Percentiles rank a stretch among this genome's conserved stretches.
Evolutionary conservation across 2,113 vertebrate species (phyloP).

Genomic region (Coturnix japonica): DNA sequence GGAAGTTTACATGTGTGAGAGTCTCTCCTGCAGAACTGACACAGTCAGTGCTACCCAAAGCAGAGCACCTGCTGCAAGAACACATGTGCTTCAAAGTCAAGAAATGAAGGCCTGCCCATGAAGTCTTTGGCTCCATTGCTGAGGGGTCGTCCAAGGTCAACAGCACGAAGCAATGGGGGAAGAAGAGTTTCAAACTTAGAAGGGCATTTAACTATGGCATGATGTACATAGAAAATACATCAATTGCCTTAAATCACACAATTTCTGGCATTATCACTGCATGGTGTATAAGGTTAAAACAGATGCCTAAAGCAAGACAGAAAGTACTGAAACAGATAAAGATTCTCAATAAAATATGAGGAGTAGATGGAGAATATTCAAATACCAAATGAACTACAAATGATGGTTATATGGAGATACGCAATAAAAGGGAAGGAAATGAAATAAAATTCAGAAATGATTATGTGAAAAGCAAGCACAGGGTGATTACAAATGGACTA

Average conservation of each 20-base stretch:
- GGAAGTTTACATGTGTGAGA: background rate
- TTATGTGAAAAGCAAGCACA: background rate
- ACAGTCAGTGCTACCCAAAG: background rate
- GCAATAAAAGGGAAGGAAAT: background rate
- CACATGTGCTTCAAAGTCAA: background rate
- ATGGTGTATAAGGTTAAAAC: background rate
- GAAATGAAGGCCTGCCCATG: background rate
- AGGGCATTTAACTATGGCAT: background rate
- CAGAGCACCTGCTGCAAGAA: background rate
- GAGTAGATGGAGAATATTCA: background rate
- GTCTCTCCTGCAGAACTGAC: background rate
- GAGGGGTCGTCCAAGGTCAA: background rate
- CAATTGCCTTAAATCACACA: background rate
- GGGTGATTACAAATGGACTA: background rate
- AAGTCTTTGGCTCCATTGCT: background rate
- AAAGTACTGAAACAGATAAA: background rate
- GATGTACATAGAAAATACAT: background rate
- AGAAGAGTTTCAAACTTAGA: background rate
- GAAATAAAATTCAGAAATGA: background rate
- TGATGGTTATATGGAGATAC: background rate
- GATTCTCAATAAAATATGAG: background rate
- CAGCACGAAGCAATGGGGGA: background rate
- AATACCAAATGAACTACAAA: background rate
- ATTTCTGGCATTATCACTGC: background rate
- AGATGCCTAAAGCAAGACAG: background rate